Base-by-base conservation (phyloP, 2,113 vertebrate genomes). In the Serilophus lunatus region DNA sequence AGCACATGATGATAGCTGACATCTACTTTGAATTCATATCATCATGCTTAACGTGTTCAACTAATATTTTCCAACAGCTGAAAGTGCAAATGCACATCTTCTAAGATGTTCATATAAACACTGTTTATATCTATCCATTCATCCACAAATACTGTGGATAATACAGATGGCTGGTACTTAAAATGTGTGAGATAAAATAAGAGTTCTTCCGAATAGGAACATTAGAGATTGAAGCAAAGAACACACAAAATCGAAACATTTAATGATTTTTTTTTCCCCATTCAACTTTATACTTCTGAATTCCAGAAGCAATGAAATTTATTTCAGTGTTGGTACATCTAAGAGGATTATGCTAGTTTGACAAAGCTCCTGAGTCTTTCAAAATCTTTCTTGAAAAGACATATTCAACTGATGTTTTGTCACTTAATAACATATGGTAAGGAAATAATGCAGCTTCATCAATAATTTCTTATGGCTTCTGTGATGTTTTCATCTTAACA, bases 231-330 rank as follows among this genome's bases (percentile, higher is more conserved):
- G 71, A 83, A 29, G 3, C 88, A 82, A 88, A 65, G 54, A 90
- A 49, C 33, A 86, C 13, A 49, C 9, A 88, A 49, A 92, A 93
- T 51, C 61, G 91, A 89, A 69, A 12, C 0, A 1, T 65, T 85
- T 80, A 88, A 86, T 93, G 59, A 59, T 93, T 85, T 82, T 87
- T 82, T 87, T 15, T 2, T 7, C 17, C 36, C 45, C 22, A 82
- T 88, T 88, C 88, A 88, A 71, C 70, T 86, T 91, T 93, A 78
- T 96, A 82, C n/a, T 90, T 64, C 69, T 92, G 92, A 92, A 92
- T 95, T 95, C 88, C 68, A 93, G 69, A 95, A 88, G 90, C 76
- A 92, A 80, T 92, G 81, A 77, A 88, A 59, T 88, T 90, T 74
- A 51, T 82, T 95, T 90, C 79, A 81, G 44, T 75, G 79, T 92